Base-by-base conservation (phyloP, 2,113 vertebrate genomes). In the Arenaria interpres region DNA sequence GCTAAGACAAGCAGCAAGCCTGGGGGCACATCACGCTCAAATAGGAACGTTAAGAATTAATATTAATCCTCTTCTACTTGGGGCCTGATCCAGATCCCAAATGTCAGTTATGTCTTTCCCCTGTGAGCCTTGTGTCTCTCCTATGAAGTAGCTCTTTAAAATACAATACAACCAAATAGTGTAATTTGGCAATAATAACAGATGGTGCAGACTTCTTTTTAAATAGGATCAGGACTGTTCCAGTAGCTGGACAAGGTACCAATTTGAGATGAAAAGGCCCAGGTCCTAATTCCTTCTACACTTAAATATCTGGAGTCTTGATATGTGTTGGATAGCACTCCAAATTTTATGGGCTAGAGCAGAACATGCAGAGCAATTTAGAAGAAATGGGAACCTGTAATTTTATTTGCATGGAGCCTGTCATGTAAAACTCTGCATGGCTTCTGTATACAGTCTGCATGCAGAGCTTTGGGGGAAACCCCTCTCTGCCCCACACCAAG, bases 1-100 rank as follows among this genome's bases (percentile, higher is more conserved):
- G 93, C 71, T 23, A 92, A 72, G 93, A 76, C 85, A 82, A 93
- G 92, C 90, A 63, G 80, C 67, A 2, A 85, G 88, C 93, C 96
- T 23, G 54, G 74, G 80, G 92, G 83, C 76, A 89, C 1, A 3
- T 94, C 86, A 69, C 5, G 53, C 91, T 89, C 87, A 79, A 46
- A 91, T 60, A 68, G 73, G 39, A 32, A 90, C 86, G 68, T 78
- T 78, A 72, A 78, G 92, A 92, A 92, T 95, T 84, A 84, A 88
- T 95, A 93, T 90, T 91, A 62, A 94, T 94, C 87, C 67, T 62
- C 22, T 91, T 89, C 74, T 20, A 13, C 74, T 94, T 62, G 59
- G 57, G 81, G 57, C 28, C 84, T 89, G 77, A 93, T 87, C 73
- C 84, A 60, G 48, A 85, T 84, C 94, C 77, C 74, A 72, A 35